These are phyloP conservation scores for Shinisaurus crocodilurus DNA, from an alignment of 2,113 vertebrate genomes.

Conservation along the genomic window DNA sequence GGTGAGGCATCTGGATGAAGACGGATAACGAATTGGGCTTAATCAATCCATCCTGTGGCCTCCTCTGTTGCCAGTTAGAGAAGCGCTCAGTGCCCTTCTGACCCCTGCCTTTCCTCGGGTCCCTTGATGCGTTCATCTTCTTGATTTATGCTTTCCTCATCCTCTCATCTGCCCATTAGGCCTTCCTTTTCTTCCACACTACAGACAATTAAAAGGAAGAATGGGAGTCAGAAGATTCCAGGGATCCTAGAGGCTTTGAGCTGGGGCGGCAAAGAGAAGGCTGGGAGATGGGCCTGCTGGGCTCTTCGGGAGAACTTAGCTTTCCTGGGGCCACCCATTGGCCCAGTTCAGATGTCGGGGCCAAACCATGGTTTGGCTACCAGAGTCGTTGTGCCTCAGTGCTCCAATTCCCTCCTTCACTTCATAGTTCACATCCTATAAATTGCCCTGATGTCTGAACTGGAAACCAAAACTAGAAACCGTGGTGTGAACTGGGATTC, in stretches of 20 bases:
- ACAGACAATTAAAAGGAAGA: not conserved
- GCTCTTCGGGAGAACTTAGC: too few relatives aligned
- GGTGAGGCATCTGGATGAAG: constrained; percentile 1
- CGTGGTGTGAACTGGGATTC: not conserved
- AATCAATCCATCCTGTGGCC: constrained; percentile 13
- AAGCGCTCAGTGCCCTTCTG: not conserved
- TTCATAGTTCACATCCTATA: not conserved
- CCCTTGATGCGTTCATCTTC: constrained; percentile 25
- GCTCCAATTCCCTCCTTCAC: not conserved
- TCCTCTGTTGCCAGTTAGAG: constrained; percentile 29
- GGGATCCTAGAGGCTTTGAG: not conserved
- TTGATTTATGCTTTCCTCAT: constrained; percentile 26
- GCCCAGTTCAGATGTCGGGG: not conserved
- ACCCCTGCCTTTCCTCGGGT: constrained; percentile 14
- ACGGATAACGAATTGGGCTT: constrained; percentile 16
- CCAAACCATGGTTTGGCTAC: not conserved
- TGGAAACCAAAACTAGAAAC: not conserved
- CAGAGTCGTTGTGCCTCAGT: too few relatives aligned
- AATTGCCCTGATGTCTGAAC: not conserved
- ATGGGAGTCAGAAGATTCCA: not conserved
- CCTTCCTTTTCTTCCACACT: not conserved
- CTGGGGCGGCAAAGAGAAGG: not conserved
- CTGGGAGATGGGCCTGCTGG: not conserved
- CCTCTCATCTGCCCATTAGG: not conserved
- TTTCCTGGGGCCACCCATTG: not conserved